Evolutionary conservation across 2,113 vertebrate genomes (phyloP).

Genomic region (Stegostoma tigrinum): DNA sequence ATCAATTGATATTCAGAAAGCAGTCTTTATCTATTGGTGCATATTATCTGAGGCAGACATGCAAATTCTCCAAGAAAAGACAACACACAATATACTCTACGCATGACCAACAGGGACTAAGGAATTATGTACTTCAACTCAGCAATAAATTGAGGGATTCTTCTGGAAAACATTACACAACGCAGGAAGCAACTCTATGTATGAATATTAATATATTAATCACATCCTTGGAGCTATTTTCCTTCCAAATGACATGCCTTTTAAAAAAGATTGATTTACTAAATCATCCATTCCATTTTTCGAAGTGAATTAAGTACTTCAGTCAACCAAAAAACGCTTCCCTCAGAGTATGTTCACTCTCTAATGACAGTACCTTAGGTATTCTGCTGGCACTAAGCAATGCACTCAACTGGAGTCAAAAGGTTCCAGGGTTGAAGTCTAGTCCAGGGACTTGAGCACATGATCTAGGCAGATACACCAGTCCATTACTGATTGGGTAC

Average conservation of each 20-base stretch:
- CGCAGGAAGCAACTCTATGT: not conserved
- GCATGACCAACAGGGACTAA: conserved; percentile 1
- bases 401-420: not conserved
- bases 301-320: not conserved
- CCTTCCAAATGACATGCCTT: not conserved
- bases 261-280: not conserved
- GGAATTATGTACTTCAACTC: conserved; percentile 15
- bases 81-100: not conserved
- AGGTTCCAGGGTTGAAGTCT: not conserved
- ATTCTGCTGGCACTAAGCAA: not conserved
- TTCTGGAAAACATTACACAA: not conserved
- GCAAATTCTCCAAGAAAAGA: not conserved
- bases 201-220: not conserved
- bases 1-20: conserved; percentile 24
- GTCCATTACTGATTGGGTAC: too few relatives aligned
- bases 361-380: not conserved
- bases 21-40: not conserved
- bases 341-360: not conserved
- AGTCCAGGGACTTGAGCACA: not conserved
- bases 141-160: not conserved
- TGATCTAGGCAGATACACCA: not conserved
- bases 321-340: not conserved
- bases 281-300: not conserved
- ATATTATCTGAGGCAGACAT: conserved; percentile 31
- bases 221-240: not conserved